Evolutionary conservation across 2,888 invertebrate genomes (phyloP).

Genomic region (Xanthia togata): DNA sequence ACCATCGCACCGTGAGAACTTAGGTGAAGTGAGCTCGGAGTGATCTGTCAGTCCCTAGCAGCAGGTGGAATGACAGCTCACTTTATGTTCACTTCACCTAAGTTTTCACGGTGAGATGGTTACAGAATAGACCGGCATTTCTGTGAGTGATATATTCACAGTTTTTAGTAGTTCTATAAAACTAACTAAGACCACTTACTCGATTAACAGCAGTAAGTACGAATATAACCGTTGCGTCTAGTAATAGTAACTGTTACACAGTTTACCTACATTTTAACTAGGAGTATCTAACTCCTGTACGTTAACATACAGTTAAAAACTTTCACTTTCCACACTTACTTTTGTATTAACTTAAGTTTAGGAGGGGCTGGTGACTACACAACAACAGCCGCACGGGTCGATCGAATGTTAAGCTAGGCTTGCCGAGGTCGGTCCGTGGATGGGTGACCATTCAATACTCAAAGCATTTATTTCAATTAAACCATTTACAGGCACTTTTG

Average conservation of each 20-base stretch:
- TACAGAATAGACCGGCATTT: too few species aligned
- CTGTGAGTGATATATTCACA: not conserved
- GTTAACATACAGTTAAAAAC: slow-evolving; percentile 29
- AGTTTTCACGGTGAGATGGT: too few species aligned
- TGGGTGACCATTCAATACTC: too few species aligned
- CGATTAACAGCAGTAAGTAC: not conserved
- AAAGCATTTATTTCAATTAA: too few species aligned
- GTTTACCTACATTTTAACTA: slow-evolving; percentile 40
- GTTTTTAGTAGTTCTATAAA: not conserved
- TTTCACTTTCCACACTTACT: slow-evolving; percentile 29
- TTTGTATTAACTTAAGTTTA: slow-evolving; percentile 4
- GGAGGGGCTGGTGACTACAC: not conserved
- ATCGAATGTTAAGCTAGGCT: too few species aligned
- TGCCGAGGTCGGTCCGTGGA: too few species aligned
- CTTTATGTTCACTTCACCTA: too few species aligned
- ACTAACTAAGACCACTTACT: not conserved
- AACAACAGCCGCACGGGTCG: not conserved
- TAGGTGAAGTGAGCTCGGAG: too few species aligned
- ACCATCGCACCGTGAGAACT: too few species aligned
- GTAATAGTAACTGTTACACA: slow-evolving; percentile 17
- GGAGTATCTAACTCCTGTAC: slow-evolving; percentile 23
- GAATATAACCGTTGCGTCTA: slow-evolving; percentile 16
- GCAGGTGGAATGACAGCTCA: too few species aligned
- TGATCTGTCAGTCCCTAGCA: too few species aligned
- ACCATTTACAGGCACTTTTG: too few species aligned